Evolutionary conservation across 2,797 vertebrate genomes (phyloP), one percentile per base, ranked within the genome.

Genomic region (Neomorphus geoffroyi): DNA sequence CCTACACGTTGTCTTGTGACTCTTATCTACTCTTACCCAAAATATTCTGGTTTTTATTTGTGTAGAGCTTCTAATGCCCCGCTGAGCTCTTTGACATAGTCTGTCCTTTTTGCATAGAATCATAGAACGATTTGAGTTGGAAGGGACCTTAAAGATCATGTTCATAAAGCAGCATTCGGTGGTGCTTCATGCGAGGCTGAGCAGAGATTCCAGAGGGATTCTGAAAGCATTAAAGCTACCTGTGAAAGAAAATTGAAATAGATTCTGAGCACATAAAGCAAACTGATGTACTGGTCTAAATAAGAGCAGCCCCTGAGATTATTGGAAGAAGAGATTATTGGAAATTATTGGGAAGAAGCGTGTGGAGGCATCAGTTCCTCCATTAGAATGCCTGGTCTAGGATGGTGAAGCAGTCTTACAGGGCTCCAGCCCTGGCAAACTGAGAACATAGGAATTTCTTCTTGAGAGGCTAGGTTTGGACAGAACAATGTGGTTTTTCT

Each of bases 401-500:
- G n/a, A 14, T 6, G 16, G n/a, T 13, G n/a, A 33, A 51, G 64
- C 54, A 54, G 8, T 27, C 39, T 43, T 33, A 17, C 26, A 72
- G 33, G 16, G 37, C 53, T 85, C 37, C 81, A 77, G 61, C 53
- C 19, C 79, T 71, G 74, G 41, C 60, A 78, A 13, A 69, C 24
- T 19, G 43, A 43, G 48, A 54, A 32, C 23, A 12, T 10, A 57
- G 69, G 73, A 92, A 80, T 92, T 87, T 62, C 65, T 92, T 43
- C 56, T 48, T 10, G 19, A 87, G 45, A 84, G 58, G 37, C 30
- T 64, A 26, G 27, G 15, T 35, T 37, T 24, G 56, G 24, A 24
- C 26, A 86, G 50, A 95, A n/a, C 70, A 91, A 94, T 93, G 80
- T 88, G 90, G 90, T 91, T 96, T 97, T 95, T 94, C 94, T 39